Evolutionary conservation across 1,140 invertebrate genomes (phyloP).

Genomic region (Ganaspis sp.): DNA sequence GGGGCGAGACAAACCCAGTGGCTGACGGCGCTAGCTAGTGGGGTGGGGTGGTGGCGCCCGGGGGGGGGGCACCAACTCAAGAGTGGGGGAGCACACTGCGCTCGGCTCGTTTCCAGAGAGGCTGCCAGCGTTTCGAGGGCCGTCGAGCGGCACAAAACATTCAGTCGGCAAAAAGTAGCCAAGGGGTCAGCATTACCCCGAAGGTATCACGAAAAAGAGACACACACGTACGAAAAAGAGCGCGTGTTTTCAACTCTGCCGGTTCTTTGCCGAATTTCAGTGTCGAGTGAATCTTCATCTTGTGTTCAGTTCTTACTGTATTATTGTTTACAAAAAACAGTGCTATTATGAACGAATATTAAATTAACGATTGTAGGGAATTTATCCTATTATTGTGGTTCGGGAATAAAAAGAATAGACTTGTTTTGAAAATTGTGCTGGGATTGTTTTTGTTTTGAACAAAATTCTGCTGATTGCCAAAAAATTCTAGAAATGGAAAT

Average conservation of each 20-base stretch:
- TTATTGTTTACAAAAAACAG: too few species aligned
- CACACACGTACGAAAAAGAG: slow-evolving; percentile 51
- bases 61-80: slow-evolving; percentile 45
- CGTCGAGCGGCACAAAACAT: slow-evolving; percentile 73
- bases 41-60: slow-evolving; percentile 43
- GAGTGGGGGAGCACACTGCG: slow-evolving; percentile 45
- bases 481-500: too few species aligned
- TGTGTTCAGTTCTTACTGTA: too few species aligned
- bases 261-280: background rate
- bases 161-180: slow-evolving; percentile 78
- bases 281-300: background rate
- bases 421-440: too few species aligned
- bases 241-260: slow-evolving; percentile 11
- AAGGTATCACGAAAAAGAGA: slow-evolving; percentile 47
- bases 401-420: too few species aligned
- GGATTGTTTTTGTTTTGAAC: too few species aligned
- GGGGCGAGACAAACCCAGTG: slow-evolving; percentile 30
- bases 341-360: too few species aligned
- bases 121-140: slow-evolving; percentile 31
- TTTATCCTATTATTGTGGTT: too few species aligned
- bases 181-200: slow-evolving; percentile 75
- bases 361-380: too few species aligned
- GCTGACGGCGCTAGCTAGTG: slow-evolving; percentile 31
- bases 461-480: too few species aligned
- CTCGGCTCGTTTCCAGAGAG: slow-evolving; percentile 43